phyloP scores from a whole-genome alignment of 2,888 invertebrate species.

The Rhagonycha lutea region DNA sequence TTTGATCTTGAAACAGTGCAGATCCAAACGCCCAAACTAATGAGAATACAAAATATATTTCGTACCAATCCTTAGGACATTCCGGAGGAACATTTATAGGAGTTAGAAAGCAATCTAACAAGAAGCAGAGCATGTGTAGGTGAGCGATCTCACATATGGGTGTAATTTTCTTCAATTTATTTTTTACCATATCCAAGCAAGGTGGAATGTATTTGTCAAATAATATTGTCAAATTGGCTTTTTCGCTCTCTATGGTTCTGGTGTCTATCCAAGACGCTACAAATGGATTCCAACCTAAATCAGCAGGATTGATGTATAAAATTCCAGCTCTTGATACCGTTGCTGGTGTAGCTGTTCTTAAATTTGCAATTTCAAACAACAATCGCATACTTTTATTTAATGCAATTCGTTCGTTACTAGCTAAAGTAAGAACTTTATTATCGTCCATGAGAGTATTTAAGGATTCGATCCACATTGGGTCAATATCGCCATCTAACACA shows the following conservation, averaged over 20 bases:
- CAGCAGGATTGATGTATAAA: conserved; percentile 90
- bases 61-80: conserved; percentile 93
- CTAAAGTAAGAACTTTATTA: conserved; percentile 91
- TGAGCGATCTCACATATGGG: conserved; percentile 90
- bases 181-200: conserved; percentile 74
- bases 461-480: conserved; percentile 98
- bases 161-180: conserved; percentile 85
- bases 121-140: conserved; percentile 83
- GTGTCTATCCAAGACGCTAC: conserved; percentile 89
- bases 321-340: conserved; percentile 95
- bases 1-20: conserved; percentile 86
- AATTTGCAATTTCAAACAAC: conserved; percentile 89
- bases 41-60: conserved; percentile 90
- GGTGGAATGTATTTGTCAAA: conserved; percentile 93
- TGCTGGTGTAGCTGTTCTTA: conserved; percentile 92
- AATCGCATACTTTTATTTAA: conserved; percentile 86
- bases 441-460: conserved; percentile 97
- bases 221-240: conserved; percentile 79
- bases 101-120: conserved; percentile 84
- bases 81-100: conserved; percentile 81
- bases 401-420: conserved; percentile 93
- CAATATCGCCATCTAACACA: conserved; percentile 93
- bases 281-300: conserved; percentile 94
- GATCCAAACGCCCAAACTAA: conserved; percentile 95
- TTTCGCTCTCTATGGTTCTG: conserved; percentile 71